Conservation (phyloP, 2,888 invertebrate genomes). For the Balanococcus diminutus region DNA sequence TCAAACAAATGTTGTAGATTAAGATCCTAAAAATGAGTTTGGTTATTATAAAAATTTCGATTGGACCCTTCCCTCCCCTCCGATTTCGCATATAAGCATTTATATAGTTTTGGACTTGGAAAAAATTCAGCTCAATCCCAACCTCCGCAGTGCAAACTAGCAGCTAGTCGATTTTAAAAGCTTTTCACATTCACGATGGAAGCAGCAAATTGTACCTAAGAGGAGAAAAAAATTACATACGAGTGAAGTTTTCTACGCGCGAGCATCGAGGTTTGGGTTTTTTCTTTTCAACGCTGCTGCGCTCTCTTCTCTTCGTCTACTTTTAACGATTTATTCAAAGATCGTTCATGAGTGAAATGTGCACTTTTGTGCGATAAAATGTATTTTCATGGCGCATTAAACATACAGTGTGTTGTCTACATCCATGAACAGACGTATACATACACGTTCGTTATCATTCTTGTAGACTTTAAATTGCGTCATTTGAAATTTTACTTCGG, state of each 20-base stretch:
- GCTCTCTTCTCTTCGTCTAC: not conserved
- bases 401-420: constrained; percentile 47
- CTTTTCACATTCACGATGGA: not conserved
- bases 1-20: too few species aligned
- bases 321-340: constrained; percentile 50
- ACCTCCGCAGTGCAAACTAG: too few species aligned
- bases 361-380: constrained; percentile 53
- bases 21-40: too few species aligned
- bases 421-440: constrained; percentile 46
- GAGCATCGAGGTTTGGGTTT: not conserved
- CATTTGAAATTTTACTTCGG: constrained; percentile 46
- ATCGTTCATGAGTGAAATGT: constrained; percentile 50
- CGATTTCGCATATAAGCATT: too few species aligned
- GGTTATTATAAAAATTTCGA: too few species aligned
- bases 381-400: constrained; percentile 54
- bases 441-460: constrained; percentile 50
- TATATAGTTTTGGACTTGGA: too few species aligned
- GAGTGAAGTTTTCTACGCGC: not conserved
- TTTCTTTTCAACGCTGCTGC: constrained; percentile 6
- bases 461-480: constrained; percentile 45
- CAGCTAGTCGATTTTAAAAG: constrained; percentile 45
- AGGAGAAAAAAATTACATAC: not conserved
- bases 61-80: too few species aligned
- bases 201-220: not conserved
- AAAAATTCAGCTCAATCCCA: too few species aligned